A percentile compares a stretch with the other conserved stretches of the same genome.
Evolutionary conservation across 1,140 invertebrate species (phyloP).

Genomic region (Probaryconus sp.): DNA sequence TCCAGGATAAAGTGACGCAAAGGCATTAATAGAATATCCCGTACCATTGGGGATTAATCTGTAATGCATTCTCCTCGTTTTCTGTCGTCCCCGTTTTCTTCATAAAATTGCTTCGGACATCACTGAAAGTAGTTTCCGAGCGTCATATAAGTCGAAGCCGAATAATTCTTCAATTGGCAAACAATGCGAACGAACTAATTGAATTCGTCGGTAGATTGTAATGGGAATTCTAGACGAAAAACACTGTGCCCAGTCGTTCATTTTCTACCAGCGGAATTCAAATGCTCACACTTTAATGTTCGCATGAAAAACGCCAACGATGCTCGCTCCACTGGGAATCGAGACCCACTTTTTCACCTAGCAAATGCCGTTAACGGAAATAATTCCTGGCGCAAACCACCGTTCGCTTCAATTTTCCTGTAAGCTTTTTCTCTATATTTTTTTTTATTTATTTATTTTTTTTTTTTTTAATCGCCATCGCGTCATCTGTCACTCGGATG

Average conservation of each 20-base stretch:
- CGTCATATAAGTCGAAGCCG: too few species aligned
- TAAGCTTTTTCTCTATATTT: constrained; percentile 1
- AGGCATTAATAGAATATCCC: too few species aligned
- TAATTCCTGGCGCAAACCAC: constrained; percentile 35
- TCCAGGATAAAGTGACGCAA: too few species aligned
- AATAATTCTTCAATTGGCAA: constrained; percentile 3
- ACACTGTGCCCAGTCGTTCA: too few species aligned
- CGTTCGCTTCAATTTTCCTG: constrained; percentile 30
- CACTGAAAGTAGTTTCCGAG: too few species aligned
- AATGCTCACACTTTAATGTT: not conserved
- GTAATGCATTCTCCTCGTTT: too few species aligned
- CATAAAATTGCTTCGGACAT: too few species aligned
- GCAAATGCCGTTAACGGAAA: constrained; percentile 54
- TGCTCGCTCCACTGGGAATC: constrained; percentile 28
- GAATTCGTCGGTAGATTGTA: constrained; percentile 28
- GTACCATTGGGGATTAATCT: too few species aligned
- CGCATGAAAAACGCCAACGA: constrained; percentile 24
- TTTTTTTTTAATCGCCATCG: not conserved
- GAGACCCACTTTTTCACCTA: constrained; percentile 44
- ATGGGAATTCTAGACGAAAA: constrained; percentile 31
- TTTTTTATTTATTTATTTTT: constrained; percentile 21
- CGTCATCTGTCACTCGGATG: constrained; percentile 19
- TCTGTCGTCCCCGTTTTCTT: too few species aligned
- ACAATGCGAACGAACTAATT: constrained; percentile 23
- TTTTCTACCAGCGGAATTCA: too few species aligned